Evolutionary conservation across 2,113 vertebrate genomes (phyloP), one percentile per base, ranked within the genome.

Genomic region (Pavo muticus): DNA sequence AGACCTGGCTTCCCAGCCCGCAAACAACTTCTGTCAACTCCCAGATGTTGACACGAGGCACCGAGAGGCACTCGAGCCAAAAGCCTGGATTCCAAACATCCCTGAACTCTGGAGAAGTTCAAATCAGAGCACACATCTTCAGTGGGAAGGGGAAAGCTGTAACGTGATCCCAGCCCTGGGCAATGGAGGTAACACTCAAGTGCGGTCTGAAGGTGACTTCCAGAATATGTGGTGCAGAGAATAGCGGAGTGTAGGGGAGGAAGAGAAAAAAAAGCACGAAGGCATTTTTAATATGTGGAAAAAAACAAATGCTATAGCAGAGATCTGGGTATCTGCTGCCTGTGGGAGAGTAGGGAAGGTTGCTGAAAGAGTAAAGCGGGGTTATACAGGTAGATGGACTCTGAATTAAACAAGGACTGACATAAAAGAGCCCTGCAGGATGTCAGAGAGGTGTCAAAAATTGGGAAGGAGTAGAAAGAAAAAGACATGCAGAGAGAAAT

Each of bases 51-150:
- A 95, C 88, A 95, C 1, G 4, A 91, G 85, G 88, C 90, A 90
- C 72, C 1, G 1, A 93, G 83, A 90, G 35, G 90, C 35, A 57
- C 83, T 61, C 52, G 78, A 93, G 91, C 83, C 93, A 95, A 94
- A 95, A 94, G n/a, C 45, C 73, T 57, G 68, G 88, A 96, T 96
- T 96, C 95, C 96, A 95, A 91, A 91, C 95, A 91, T 95, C 94
- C 79, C 83, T 96, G 96, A 96, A 95, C 95, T 96, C 71, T 94
- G 67, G 88, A 72, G 91, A 90, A 95, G 96, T 97, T 96, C 95
- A 97, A 90, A 96, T 95, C 96, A 93, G 91, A 95, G 74, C 69
- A 91, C 83, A 97, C 90, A 86, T 91, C 91, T 97, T 68, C 6
- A 88, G 90, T 24, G 61, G 88, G 88, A 94, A 95, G 79, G 94